Conservation (phyloP, 53 echinoderm and acorn worm genomes). For the Astropecten irregularis region DNA sequence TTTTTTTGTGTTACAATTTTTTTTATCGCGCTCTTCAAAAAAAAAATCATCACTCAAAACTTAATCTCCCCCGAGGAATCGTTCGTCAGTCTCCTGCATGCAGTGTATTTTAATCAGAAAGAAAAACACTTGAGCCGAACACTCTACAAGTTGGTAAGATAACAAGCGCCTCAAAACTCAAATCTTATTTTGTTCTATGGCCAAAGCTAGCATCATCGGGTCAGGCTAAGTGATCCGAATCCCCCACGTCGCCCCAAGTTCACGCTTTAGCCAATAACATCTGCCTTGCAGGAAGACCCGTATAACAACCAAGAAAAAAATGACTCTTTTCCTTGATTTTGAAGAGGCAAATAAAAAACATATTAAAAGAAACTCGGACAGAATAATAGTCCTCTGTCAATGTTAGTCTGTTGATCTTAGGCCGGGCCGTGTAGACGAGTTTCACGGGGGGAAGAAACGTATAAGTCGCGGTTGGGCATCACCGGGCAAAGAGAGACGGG, state of each 20-base stretch:
- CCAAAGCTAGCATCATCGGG: not conserved
- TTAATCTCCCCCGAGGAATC: too few relatives aligned
- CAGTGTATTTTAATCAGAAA: conserved; percentile 27
- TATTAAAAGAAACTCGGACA: too few relatives aligned
- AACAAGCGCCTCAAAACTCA: conserved; percentile 5
- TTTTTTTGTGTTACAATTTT: too few relatives aligned
- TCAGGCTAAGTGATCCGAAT: not conserved
- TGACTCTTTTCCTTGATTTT: not conserved
- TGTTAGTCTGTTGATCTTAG: conserved; percentile 54
- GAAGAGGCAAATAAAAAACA: not conserved
- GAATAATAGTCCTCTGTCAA: not conserved
- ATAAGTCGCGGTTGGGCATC: too few relatives aligned
- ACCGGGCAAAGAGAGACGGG: too few relatives aligned
- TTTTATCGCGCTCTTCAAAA: too few relatives aligned
- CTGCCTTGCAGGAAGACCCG: not conserved
- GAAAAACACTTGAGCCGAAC: conserved; percentile 14
- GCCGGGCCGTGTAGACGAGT: not conserved
- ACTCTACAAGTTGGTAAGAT: conserved; percentile 22
- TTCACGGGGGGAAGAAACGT: too few relatives aligned
- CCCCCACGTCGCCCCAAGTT: not conserved
- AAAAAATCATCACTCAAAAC: too few relatives aligned
- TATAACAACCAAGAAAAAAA: conserved; percentile 11
- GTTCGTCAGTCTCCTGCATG: too few relatives aligned
- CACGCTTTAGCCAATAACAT: conserved; percentile 5
- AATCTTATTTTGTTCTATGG: not conserved